Percentiles rank a stretch among this genome's conserved stretches.
phyloP scores from a whole-genome alignment of 2,113 vertebrate species.

The Bufo gargarizans region DNA sequence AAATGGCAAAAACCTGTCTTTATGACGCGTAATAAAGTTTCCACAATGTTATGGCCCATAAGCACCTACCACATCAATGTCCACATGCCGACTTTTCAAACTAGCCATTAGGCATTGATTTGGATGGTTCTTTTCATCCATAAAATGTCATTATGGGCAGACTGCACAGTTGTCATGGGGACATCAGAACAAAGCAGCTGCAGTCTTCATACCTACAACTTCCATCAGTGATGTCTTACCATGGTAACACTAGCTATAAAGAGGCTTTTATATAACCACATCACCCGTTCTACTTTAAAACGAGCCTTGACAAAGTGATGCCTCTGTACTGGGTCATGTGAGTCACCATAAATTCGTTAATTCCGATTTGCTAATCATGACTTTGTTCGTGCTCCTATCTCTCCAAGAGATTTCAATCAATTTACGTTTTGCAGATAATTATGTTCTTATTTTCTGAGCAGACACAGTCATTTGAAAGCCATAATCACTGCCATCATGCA shows the following conservation, averaged over 20 bases:
- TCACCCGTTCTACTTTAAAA: background rate
- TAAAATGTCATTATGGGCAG: background rate
- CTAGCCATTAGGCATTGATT: background rate
- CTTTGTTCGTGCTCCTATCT: background rate
- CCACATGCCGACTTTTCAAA: background rate
- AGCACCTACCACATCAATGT: background rate
- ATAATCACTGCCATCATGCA: constrained; percentile 25
- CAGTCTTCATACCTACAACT: background rate
- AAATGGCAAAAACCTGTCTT: too few species aligned
- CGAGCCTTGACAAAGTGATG: background rate
- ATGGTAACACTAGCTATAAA: background rate
- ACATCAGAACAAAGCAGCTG: background rate
- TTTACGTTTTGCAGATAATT: constrained; percentile 26
- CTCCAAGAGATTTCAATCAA: constrained; percentile 23
- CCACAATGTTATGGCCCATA: too few species aligned
- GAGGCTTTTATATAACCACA: background rate
- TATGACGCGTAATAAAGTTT: too few species aligned
- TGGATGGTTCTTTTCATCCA: background rate
- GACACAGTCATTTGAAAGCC: constrained; percentile 15
- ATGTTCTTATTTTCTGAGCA: constrained; percentile 16
- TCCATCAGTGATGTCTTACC: background rate
- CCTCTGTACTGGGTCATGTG: background rate
- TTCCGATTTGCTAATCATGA: constrained; percentile 11
- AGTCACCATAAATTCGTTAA: background rate
- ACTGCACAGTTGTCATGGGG: background rate